Evolutionary conservation across 2,888 invertebrate genomes (phyloP).

Genomic region (Apodemia duryi): DNA sequence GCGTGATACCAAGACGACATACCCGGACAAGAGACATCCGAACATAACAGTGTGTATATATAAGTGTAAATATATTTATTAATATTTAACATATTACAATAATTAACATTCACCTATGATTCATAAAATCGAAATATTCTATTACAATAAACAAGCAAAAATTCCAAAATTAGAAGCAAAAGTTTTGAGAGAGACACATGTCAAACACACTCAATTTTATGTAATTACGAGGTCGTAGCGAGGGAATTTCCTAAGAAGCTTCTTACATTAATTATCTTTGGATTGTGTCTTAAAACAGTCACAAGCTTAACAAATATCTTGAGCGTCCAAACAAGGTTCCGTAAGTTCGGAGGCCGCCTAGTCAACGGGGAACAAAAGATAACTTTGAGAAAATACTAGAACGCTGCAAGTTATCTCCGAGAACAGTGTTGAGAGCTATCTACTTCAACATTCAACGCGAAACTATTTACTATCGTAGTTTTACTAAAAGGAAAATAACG

Average conservation of each 20-base stretch:
- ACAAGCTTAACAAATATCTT: slow-evolving; percentile 69
- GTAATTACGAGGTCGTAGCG: background rate
- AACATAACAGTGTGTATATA: too few species aligned
- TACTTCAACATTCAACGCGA: slow-evolving; percentile 5
- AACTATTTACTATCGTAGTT: slow-evolving; percentile 13
- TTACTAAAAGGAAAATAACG: background rate
- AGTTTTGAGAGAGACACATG: background rate
- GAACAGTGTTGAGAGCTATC: slow-evolving; percentile 11
- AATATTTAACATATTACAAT: too few species aligned
- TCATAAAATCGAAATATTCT: too few species aligned
- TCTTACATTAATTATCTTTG: slow-evolving; percentile 67
- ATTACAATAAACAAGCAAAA: too few species aligned
- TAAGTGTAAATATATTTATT: too few species aligned
- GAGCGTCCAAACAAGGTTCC: slow-evolving; percentile 61
- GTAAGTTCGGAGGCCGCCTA: slow-evolving; percentile 60
- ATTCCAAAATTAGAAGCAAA: background rate
- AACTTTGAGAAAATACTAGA: slow-evolving; percentile 48
- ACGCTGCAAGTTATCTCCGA: slow-evolving; percentile 21
- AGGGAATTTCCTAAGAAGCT: slow-evolving; percentile 54
- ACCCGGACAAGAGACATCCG: too few species aligned
- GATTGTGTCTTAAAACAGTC: slow-evolving; percentile 52
- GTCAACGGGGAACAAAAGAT: slow-evolving; percentile 58
- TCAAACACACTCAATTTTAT: slow-evolving; percentile 2
- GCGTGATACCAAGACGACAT: too few species aligned
- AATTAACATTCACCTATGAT: too few species aligned